Evolutionary conservation across 2,797 vertebrate species (phyloP).

Genomic region (Tragopan temminckii): DNA sequence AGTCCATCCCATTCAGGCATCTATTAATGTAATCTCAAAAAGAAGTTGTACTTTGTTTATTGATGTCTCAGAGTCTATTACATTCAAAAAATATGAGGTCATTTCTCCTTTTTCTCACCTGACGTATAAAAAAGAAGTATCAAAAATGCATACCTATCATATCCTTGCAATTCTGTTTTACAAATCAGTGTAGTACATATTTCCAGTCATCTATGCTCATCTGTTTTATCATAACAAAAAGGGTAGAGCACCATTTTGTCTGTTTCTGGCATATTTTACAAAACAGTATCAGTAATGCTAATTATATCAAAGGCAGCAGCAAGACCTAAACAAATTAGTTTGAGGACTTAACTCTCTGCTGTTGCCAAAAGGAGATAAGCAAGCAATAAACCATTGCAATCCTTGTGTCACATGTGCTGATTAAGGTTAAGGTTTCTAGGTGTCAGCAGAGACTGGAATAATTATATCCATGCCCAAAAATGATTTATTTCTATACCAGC

Average conservation of each 20-base stretch:
- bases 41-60: background rate
- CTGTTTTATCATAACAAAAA: background rate
- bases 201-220: background rate
- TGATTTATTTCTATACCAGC: background rate
- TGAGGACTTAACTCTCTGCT: background rate
- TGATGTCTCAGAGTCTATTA: background rate
- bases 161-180: background rate
- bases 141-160: background rate
- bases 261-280: background rate
- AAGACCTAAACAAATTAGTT: slow-evolving; percentile 37
- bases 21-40: background rate
- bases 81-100: background rate
- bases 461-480: background rate
- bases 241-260: background rate
- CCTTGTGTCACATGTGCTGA: background rate
- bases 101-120: background rate
- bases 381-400: background rate
- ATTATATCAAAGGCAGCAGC: slow-evolving; percentile 32
- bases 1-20: background rate
- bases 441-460: background rate
- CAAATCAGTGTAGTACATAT: background rate
- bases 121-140: background rate
- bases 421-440: slow-evolving; percentile 9
- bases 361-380: background rate
- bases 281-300: background rate